Evolutionary conservation across 2,888 invertebrate genomes (phyloP), one percentile per base, ranked within the genome.

Genomic region (Sturmia bella): DNA sequence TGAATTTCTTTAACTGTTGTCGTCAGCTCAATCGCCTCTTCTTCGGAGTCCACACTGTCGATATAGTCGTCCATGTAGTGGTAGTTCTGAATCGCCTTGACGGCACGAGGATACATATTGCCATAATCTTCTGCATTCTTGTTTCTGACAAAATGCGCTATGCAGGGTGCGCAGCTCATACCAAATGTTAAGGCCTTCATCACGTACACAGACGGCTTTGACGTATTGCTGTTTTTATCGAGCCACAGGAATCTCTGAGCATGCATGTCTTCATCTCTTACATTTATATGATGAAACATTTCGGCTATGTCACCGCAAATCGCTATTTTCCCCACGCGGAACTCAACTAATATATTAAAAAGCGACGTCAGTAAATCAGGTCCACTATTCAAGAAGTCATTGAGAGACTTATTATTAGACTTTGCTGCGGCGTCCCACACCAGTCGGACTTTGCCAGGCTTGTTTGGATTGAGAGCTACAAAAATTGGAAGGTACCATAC

Each of bases 11-110:
- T 50, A 17, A 43, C 43, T 7, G 13, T 19, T 27, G 61, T 6
- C 0, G 72, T n/a, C 0, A 66, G 15, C 32, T 24, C 45, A 9
- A 52, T 19, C 0, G 54, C 66, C 11, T 66, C 66, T 21, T 17
- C 19, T 37, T 39, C 66, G 9, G 37, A 13, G 17, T 64, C 64
- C 0, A 64, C 52, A 17, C 52, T 27, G 15, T 68, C 66, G 27
- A 54, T 68, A 12, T 54, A 68, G 41, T 68, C 41, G 11, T 68
- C 41, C 54, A 68, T 68, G 6, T 68, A 68, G 24, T 68, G 54
- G 15, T 68, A 68, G 2, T 24, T 6, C 3, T 52, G 7, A 5
- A 68, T 54, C 3, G 56, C 69, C 39, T 56, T 27, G 11, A 50
- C 21, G 3, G 52, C 21, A 3, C 17, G 57, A 12, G 63, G 19